Conservation (phyloP, 2,888 invertebrate genomes). For the Microctonus brassicae region DNA sequence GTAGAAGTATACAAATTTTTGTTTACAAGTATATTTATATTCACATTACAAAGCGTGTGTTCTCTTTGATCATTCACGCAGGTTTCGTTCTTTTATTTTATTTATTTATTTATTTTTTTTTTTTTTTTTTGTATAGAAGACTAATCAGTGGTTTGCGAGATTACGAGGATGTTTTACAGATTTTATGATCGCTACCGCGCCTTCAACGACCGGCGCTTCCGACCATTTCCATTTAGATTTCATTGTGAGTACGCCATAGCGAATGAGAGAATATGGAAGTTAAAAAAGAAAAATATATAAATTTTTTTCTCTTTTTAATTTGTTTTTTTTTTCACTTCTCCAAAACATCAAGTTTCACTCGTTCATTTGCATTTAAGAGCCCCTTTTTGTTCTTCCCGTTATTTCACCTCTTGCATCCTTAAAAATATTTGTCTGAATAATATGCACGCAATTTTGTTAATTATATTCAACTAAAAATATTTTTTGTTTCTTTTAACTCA, state of each 20-base stretch:
- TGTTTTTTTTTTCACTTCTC: slow-evolving; percentile 9
- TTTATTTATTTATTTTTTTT: too few species aligned
- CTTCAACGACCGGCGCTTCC: slow-evolving; percentile 61
- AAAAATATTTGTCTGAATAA: background rate
- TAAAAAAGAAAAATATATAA: slow-evolving; percentile 7
- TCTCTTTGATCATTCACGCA: background rate
- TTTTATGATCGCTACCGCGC: slow-evolving; percentile 69
- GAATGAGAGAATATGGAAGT: background rate
- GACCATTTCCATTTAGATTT: slow-evolving; percentile 63
- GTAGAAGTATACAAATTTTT: background rate
- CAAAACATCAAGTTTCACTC: background rate
- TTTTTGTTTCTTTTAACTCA: slow-evolving; percentile 5
- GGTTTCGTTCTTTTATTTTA: background rate
- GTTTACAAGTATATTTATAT: slow-evolving; percentile 16
- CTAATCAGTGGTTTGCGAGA: slow-evolving; percentile 34
- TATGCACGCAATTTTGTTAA: background rate
- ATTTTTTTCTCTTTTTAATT: slow-evolving; percentile 16
- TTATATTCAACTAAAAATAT: background rate
- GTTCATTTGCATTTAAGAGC: slow-evolving; percentile 14
- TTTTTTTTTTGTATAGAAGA: background rate
- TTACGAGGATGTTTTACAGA: slow-evolving; percentile 62
- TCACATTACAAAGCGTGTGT: background rate
- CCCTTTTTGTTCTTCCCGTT: background rate
- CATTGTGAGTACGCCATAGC: slow-evolving; percentile 60
- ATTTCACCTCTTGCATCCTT: background rate